These are phyloP conservation scores for Teleiodes luculella DNA, from an alignment of 2,888 invertebrate genomes.

Conservation along the genomic window DNA sequence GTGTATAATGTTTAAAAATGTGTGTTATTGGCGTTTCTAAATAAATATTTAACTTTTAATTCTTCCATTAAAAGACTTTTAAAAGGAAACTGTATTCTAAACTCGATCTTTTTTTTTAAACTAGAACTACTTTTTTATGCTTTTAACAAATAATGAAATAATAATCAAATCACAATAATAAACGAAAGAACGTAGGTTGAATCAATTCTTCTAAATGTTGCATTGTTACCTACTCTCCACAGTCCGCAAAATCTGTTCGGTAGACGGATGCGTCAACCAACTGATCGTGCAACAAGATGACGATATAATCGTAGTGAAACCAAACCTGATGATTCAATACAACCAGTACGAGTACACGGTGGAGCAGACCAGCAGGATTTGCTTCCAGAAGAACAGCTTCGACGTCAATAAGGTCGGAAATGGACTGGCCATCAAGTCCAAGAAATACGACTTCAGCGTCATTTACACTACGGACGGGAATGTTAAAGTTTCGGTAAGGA, in stretches of 20 bases:
- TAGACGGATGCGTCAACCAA: constrained; percentile 79
- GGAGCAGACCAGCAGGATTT: constrained; percentile 80
- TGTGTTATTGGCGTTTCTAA: too few relatives aligned
- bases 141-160: too few relatives aligned
- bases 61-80: too few relatives aligned
- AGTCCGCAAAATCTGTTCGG: constrained; percentile 83
- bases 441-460: constrained; percentile 85
- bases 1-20: too few relatives aligned
- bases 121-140: too few relatives aligned
- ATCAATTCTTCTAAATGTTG: too few relatives aligned
- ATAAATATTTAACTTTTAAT: too few relatives aligned
- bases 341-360: constrained; percentile 81
- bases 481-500: constrained; percentile 83
- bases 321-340: constrained; percentile 82
- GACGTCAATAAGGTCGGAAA: constrained; percentile 84
- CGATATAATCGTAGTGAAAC: constrained; percentile 78
- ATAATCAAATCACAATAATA: too few relatives aligned
- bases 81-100: too few relatives aligned
- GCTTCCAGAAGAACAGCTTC: constrained; percentile 80
- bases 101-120: too few relatives aligned
- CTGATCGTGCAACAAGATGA: constrained; percentile 81
- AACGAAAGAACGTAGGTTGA: too few relatives aligned
- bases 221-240: constrained; percentile 12
- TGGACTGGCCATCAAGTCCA: constrained; percentile 82
- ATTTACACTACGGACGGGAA: constrained; percentile 83